A percentile compares a stretch with the other conserved stretches of the same genome.
Evolutionary conservation across 2,888 invertebrate species (phyloP).

Genomic region (Cosmia trapezina): DNA sequence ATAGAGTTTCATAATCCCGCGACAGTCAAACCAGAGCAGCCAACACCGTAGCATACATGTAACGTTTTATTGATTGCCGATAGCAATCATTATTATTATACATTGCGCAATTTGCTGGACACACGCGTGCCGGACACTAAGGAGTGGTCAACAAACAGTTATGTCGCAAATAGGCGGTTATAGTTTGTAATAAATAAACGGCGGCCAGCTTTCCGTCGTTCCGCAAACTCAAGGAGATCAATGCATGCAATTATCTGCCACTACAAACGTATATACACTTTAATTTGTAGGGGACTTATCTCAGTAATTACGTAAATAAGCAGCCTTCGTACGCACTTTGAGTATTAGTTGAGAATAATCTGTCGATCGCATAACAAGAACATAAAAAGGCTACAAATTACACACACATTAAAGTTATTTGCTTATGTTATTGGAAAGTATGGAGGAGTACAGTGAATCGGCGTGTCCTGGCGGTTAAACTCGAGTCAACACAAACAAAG

Average conservation of each 20-base stretch:
- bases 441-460: conserved; percentile 64
- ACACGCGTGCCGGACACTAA: conserved; percentile 77
- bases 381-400: conserved; percentile 25
- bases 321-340: conserved; percentile 55
- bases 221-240: conserved; percentile 87
- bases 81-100: conserved; percentile 75
- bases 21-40: conserved; percentile 75
- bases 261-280: conserved; percentile 69
- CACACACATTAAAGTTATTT: conserved; percentile 34
- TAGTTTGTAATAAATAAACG: conserved; percentile 77
- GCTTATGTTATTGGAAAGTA: conserved; percentile 67
- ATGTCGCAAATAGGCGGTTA: conserved; percentile 73
- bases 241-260: conserved; percentile 79
- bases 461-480: conserved; percentile 76
- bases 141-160: conserved; percentile 79
- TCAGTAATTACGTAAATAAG: conserved; percentile 78
- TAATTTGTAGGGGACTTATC: conserved; percentile 72
- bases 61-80: conserved; percentile 74
- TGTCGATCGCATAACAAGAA: conserved; percentile 41
- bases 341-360: conserved; percentile 47
- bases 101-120: conserved; percentile 73
- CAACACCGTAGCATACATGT: conserved; percentile 60
- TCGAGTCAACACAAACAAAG: conserved; percentile 79
- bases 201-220: conserved; percentile 81
- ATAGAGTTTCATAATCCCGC: conserved; percentile 79